Conservation (phyloP, 2,888 invertebrate species). For the Xanthia togata region DNA sequence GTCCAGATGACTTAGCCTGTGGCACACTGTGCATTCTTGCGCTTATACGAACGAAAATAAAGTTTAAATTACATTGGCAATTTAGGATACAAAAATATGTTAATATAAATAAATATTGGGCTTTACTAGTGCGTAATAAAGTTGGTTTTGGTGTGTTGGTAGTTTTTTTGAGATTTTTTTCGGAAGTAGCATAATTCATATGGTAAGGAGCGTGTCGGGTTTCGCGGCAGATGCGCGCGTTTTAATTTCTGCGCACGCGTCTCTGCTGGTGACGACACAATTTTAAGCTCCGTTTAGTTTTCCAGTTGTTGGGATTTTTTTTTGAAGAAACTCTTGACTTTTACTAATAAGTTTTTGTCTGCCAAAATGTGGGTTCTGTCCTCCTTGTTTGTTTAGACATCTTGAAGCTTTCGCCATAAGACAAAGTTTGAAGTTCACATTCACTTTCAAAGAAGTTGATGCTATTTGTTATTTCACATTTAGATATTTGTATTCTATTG, state of each 20-base stretch:
- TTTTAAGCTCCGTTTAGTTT: constrained; percentile 73
- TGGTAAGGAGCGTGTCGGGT: constrained; percentile 87
- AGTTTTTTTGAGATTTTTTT: constrained; percentile 74
- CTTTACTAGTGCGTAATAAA: constrained; percentile 46
- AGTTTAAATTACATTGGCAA: constrained; percentile 53
- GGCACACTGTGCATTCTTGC: constrained; percentile 63
- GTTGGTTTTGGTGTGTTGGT: constrained; percentile 67
- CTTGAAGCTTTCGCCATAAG: not conserved
- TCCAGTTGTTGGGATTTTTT: constrained; percentile 65
- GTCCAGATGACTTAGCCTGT: constrained; percentile 81
- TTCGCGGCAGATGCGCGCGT: constrained; percentile 85
- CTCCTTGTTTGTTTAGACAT: constrained; percentile 34
- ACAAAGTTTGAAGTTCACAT: constrained; percentile 3
- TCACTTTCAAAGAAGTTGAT: not conserved
- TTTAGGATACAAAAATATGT: constrained; percentile 27
- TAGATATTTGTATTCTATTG: not conserved
- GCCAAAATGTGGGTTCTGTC: constrained; percentile 21
- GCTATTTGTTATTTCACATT: not conserved
- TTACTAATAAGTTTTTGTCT: constrained; percentile 41
- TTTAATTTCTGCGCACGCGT: constrained; percentile 83
- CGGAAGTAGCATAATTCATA: constrained; percentile 86
- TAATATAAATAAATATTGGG: constrained; percentile 43
- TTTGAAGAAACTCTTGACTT: constrained; percentile 49
- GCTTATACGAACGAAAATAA: constrained; percentile 42
- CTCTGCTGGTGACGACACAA: constrained; percentile 69